Base-by-base conservation (phyloP, 64 coral and sea anemone genomes). In the Cladopsammia gracilis region DNA sequence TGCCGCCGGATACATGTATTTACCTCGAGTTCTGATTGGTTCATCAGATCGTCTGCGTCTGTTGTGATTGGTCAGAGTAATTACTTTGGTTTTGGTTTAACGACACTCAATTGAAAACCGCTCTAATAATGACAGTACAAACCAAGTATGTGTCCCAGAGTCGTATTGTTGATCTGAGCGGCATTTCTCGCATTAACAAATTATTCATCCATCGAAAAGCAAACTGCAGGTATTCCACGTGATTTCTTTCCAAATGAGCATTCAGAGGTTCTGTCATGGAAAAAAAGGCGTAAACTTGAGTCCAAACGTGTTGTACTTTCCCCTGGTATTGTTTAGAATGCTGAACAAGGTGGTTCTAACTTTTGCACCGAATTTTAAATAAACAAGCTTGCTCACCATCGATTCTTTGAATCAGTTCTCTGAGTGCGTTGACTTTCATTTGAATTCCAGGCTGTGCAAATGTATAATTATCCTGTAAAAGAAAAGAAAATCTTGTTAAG, bases 131-230 rank as follows among this genome's bases (percentile, higher is more conserved):
- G 0, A 25, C 3, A 16, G 10, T 47, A 85, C 68, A 24, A 87
- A 98, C 97, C 90, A 98, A 58, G 54, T 98, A 98, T 4, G 97
- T 98, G 25, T 98, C 97, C 97, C 97, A 98, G 3, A 98, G 84
- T 84, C 97, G 91, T 82, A 98, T 98, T 18, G 97, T 98, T 79
- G 94, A 96, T 25, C 97, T 83, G 3, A 98, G 64, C 10, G 97
- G 97, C 91, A 98, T 93, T 65, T 98, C 97, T 77, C 97, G 83
- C 97, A 98, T 98, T 50, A 98, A 90, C 14, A 98, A 58, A 92
- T 98, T 98, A 60, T 98, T 98, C 97, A 98, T 98, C 97, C 97
- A 98, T 43, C 97, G 91, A 51, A 98, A 98, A 53, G 97, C 80
- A 89, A 98, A 98, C 62, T 98, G 97, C 26, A 98, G 84, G 68